phyloP scores from a whole-genome alignment of 2,113 vertebrate species.

The Macaca nemestrina region DNA sequence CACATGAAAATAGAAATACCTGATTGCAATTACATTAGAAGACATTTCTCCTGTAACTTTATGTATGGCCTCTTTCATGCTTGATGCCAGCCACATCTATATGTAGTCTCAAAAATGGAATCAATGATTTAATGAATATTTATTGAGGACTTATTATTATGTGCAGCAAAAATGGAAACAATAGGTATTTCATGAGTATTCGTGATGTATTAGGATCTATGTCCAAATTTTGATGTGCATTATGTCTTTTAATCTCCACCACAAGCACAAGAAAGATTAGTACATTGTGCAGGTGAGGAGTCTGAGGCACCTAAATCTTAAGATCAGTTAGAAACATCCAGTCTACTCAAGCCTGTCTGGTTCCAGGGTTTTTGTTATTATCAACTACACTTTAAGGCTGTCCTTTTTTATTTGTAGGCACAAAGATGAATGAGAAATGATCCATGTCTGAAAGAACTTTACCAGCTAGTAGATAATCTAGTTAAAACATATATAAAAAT shows the following conservation, averaged over 20 bases:
- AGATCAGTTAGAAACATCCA: not conserved
- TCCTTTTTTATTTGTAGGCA: not conserved
- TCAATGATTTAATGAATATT: not conserved
- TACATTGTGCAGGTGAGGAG: not conserved
- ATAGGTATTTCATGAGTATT: not conserved
- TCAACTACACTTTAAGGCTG: too few relatives aligned
- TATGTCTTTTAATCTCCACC: not conserved
- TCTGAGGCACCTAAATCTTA: not conserved
- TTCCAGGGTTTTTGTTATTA: not conserved
- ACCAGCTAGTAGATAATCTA: not conserved
- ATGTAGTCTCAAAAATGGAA: not conserved
- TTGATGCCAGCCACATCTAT: not conserved
- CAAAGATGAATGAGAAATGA: not conserved
- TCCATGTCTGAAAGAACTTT: not conserved
- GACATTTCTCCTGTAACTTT: not conserved
- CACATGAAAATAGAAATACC: not conserved
- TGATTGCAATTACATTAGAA: constrained; percentile 19
- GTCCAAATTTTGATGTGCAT: not conserved
- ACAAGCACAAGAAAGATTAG: not conserved
- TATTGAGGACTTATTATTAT: not conserved
- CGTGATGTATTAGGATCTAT: not conserved
- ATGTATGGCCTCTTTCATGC: not conserved
- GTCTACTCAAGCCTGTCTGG: not conserved
- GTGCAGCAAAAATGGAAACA: not conserved
- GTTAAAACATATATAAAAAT: not conserved